These are phyloP conservation scores for Bombyx huttoni DNA, from an alignment of 2,888 invertebrate species.

Conservation along the genomic window DNA sequence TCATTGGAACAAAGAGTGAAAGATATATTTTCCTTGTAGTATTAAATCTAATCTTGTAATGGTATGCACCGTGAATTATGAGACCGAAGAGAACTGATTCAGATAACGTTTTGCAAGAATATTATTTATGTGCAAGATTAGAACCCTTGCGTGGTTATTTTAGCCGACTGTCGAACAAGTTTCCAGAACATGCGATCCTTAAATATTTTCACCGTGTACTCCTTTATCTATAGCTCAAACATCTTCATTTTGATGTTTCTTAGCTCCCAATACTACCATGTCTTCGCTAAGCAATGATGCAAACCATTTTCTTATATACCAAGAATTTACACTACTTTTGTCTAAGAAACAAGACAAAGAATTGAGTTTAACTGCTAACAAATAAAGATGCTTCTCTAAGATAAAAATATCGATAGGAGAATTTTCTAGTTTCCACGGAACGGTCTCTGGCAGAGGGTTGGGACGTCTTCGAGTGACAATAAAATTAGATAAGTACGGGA, in stretches of 20 bases:
- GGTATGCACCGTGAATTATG: background rate
- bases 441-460: conserved; percentile 45
- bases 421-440: conserved; percentile 47
- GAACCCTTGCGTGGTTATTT: background rate
- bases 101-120: background rate
- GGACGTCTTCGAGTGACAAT: conserved; percentile 59
- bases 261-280: conserved; percentile 2
- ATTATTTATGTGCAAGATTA: background rate
- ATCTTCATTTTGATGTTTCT: conserved; percentile 3
- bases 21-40: too few relatives aligned
- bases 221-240: conserved; percentile 2
- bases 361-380: conserved; percentile 59
- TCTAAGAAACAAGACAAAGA: conserved; percentile 44
- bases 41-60: background rate
- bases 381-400: conserved; percentile 60
- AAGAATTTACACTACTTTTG: conserved; percentile 34
- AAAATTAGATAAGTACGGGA: conserved; percentile 71
- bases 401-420: conserved; percentile 51
- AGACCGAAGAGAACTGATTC: background rate
- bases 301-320: conserved; percentile 27
- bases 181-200: background rate
- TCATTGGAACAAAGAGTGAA: too few relatives aligned
- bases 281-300: conserved; percentile 14
- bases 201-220: conserved; percentile 1
- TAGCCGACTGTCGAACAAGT: background rate